Evolutionary conservation across 2,888 invertebrate species (phyloP).

Genomic region (Eupithecia dodoneata): DNA sequence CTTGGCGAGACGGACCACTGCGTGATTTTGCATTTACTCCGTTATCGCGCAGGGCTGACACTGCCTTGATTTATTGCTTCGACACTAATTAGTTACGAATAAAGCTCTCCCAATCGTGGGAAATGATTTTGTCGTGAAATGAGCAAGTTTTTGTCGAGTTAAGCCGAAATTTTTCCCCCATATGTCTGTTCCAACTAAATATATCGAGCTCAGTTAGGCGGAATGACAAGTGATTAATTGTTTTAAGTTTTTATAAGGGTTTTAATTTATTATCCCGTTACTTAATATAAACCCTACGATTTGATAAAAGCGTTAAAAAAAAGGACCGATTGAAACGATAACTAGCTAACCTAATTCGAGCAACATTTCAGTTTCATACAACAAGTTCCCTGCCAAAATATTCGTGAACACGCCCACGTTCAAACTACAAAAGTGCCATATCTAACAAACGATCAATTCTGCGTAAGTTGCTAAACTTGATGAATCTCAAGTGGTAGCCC

Average conservation of each 20-base stretch:
- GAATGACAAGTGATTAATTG: conserved; percentile 7
- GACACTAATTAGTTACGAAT: conserved; percentile 34
- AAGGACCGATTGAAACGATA: not conserved
- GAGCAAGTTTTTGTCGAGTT: conserved; percentile 8
- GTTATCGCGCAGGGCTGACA: conserved; percentile 52
- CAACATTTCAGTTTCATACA: conserved; percentile 1
- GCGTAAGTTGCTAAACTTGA: conserved; percentile 9
- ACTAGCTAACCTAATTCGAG: not conserved
- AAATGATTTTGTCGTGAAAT: conserved; percentile 17
- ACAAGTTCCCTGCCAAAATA: not conserved
- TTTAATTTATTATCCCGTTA: not conserved
- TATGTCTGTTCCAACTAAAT: not conserved
- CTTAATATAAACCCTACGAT: not conserved
- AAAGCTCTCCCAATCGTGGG: conserved; percentile 32
- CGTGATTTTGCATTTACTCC: conserved; percentile 57
- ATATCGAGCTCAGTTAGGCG: conserved; percentile 3
- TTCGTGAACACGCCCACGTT: not conserved
- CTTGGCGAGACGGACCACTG: conserved; percentile 47
- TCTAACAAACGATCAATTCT: conserved; percentile 12
- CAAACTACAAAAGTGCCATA: conserved; percentile 1
- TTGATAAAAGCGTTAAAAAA: not conserved
- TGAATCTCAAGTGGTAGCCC: conserved; percentile 28
- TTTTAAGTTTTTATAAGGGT: not conserved
- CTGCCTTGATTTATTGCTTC: conserved; percentile 39
- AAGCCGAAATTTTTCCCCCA: conserved; percentile 8